Base-by-base conservation (phyloP, 92 coral and sea anemone genomes). In the Epizoanthus ramosus region DNA sequence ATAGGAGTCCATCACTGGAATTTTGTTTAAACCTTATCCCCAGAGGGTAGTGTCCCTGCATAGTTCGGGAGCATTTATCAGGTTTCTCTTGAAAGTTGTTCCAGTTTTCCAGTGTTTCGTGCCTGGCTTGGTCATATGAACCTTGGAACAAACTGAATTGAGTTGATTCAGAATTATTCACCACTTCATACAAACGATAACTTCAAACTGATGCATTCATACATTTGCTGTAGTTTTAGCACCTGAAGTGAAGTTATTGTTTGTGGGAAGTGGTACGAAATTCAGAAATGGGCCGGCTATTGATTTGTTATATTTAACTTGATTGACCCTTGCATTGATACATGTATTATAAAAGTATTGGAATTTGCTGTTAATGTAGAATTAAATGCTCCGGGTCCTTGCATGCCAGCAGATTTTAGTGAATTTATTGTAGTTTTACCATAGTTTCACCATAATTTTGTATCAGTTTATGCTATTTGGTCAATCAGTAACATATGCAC, bases 71-170 rank as follows among this genome's bases (percentile, higher is more conserved):
- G 66, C 66, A 60, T 23, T n/a, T 4, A 28, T 60, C 66, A 60
- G 66, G 66, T 60, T 60, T 60, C 66, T 60, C 66, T 60, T 60
- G 66, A 60, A 60, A 60, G 66, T 60, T 60, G 66, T n/a, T n/a
- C n/a, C n/a, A 60, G 66, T 60, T 60, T 60, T 60, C 66, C 24
- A 1, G 66, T 60, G 1, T 60, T 60, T 60, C 66, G 66, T 60
- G 66, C 66, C 66, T 60, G 66, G 66, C 66, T 60, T 60, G 66
- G 66, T 60, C 66, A 60, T 7, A 60, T 60, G 66, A 60, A 60
- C 66, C 66, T 60, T 60, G 66, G 66, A 60, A 60, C 66, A 60
- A 60, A 60, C 66, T 60, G 66, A 60, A 17, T 15, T 60, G 66
- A 60, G 66, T 7, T 60, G 66, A 60, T 60, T 60, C 31, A n/a